These are phyloP conservation scores for Saxidomus purpurata DNA, from an alignment of 1,140 invertebrate genomes.

Conservation along the genomic window DNA sequence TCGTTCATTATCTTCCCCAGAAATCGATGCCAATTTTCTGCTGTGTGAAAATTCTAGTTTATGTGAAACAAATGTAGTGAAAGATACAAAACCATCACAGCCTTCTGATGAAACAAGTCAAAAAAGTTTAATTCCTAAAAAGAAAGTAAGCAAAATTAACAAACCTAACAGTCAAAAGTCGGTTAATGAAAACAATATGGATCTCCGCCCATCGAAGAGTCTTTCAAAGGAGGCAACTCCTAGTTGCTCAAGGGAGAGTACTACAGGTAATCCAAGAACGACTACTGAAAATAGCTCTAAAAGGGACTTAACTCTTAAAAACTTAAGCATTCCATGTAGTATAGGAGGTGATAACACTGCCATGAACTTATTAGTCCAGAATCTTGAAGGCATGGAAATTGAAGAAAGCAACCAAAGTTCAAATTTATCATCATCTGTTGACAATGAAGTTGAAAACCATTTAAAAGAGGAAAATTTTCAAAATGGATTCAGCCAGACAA, in stretches of 20 bases:
- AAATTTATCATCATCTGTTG: slow-evolving; percentile 22
- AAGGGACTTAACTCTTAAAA: slow-evolving; percentile 24
- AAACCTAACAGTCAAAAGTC: neutral
- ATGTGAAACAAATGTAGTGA: neutral
- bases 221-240: slow-evolving; percentile 45
- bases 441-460: slow-evolving; percentile 51
- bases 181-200: neutral
- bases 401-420: neutral
- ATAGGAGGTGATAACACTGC: slow-evolving; percentile 35
- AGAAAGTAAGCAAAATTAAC: neutral
- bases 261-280: neutral
- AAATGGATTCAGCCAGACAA: slow-evolving; percentile 5
- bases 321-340: slow-evolving; percentile 52
- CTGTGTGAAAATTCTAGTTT: neutral
- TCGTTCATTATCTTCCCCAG: neutral
- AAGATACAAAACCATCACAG: neutral
- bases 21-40: neutral
- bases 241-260: neutral
- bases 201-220: slow-evolving; percentile 15
- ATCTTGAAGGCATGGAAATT: slow-evolving; percentile 57
- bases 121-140: neutral
- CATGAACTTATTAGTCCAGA: slow-evolving; percentile 25
- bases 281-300: neutral
- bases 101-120: neutral
- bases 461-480: slow-evolving; percentile 30